Evolutionary conservation across 2,888 invertebrate genomes (phyloP), one percentile per base, ranked within the genome.

Genomic region (Drosophila diplacantha): DNA sequence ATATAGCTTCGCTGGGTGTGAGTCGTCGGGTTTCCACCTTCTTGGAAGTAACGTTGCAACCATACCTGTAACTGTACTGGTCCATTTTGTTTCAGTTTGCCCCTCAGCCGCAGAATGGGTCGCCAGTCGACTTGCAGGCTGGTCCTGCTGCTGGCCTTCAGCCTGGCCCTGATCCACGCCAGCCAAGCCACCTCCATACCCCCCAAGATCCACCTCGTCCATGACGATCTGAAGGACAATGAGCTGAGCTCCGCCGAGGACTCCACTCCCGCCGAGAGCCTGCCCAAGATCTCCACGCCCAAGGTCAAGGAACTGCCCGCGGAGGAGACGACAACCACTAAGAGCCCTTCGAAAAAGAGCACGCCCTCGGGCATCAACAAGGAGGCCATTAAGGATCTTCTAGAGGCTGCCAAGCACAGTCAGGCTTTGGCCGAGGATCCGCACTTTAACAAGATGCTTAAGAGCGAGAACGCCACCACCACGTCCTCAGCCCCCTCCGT

Each of bases 121-220:
- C 85, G 85, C 87, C 88, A 88, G 85, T 83, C 81, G 65, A 86
- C 58, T 60, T 59, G 58, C 58, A 59, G 86, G 85, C 88, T 88
- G 86, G 86, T 86, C 76, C 75, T 86, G 73, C 73, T 87, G 73
- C 72, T 87, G 71, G 74, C 79, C 56, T 65, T 84, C 73, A 82
- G 83, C 51, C 71, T 81, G 63, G 82, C 71, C 63, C 72, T 75
- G 44, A 73, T 79, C 62, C 67, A 72, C 32, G 57, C 83, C 55
- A 73, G 79, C 62, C 67, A 72, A 34, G 57, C 83, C 55, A 78
- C 70, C 61, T 60, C 75, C 50, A 51, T 59, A 58, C 51, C 65
- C 5, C 5, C 49, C 5, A 57, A 31, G 18, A 49, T 56, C 5
- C 72, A 78, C 16, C 41, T 71, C 12, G 11, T 77, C 14, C 60